Base-by-base conservation (phyloP, 1,140 invertebrate genomes). In the Cotesia typhae region DNA sequence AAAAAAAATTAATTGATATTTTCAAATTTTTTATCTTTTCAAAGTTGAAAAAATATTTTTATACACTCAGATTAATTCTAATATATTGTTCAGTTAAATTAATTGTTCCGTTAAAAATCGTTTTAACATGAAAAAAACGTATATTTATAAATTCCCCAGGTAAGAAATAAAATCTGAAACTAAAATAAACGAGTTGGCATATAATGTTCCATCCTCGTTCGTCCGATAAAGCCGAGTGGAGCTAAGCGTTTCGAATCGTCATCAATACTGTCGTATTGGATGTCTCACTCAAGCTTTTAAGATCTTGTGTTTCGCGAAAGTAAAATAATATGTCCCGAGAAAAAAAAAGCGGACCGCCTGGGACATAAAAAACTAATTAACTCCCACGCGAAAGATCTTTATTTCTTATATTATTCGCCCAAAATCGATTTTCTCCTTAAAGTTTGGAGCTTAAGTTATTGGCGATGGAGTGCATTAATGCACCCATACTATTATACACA, bases 251-350 rank as follows among this genome's bases (percentile, higher is more conserved):
- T 67, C 14, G 71, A 36, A 72, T 72, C 64, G 71, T 55, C 71
- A 72, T 72, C 64, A 67, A 72, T 72, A 72, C 36, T 67, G 71
- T 67, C 67, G 63, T 64, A 72, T 60, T 59, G 52, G 64, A 72
- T 60, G 64, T 72, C 71, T 72, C 55, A 72, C 57, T 72, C 71
- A 72, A 66, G 64, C 47, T 47, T 7, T 47, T 10, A 9, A 47
- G 6, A 47, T 47, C 41, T 47, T 47, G 41, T 4, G 57, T 70
- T 69, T 69, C 66, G 51, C 66, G 53, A 67, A 9, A 47, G 41
- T 47, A 9, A 47, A 47, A 47, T 47, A 47, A 47, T 10, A 47
- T 47, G 41, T 47, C 41, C 7, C 9, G 60, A 66, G 35, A 53
- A 14, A 52, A 51, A 6, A 63, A 20, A 66, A 71, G 61, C 57